Percentiles rank a stretch among this genome's conserved stretches.
These are phyloP conservation scores for Pteromalus puparum DNA, from an alignment of 1,140 invertebrate genomes.

Conservation along the genomic window DNA sequence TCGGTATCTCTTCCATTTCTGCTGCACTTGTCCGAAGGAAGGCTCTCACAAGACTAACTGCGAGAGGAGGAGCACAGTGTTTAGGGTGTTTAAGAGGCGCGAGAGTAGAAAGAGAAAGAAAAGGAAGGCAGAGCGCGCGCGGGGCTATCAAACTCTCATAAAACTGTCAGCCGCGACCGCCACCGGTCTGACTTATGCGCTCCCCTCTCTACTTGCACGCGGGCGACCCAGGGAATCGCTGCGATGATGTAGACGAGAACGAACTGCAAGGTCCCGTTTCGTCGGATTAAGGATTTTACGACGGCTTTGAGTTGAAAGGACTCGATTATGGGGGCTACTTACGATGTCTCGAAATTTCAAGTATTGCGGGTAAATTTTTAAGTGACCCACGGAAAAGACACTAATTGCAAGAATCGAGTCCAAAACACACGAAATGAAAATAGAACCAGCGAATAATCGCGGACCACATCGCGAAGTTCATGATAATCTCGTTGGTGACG, in stretches of 20 bases:
- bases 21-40: conserved; percentile 56
- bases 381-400: no score
- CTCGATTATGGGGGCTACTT: not conserved
- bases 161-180: conserved; percentile 74
- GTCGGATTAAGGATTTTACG: not conserved
- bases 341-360: no score
- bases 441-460: no score
- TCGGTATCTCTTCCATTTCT: conserved; percentile 55
- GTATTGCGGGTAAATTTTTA: no score
- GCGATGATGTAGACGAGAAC: not conserved
- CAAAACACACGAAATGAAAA: no score
- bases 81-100: conserved; percentile 1
- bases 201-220: conserved; percentile 56
- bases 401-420: no score
- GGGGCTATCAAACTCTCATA: conserved; percentile 76
- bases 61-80: conserved; percentile 19
- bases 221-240: not conserved
- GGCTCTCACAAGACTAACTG: not conserved
- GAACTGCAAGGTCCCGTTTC: not conserved
- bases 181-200: conserved; percentile 74
- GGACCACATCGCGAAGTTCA: no score
- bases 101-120: conserved; percentile 3
- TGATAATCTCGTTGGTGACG: not conserved
- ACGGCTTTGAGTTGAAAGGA: not conserved
- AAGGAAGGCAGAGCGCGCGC: conserved; percentile 53